phyloP scores from a whole-genome alignment of 2,113 vertebrate genomes.

The Gavia stellata region DNA sequence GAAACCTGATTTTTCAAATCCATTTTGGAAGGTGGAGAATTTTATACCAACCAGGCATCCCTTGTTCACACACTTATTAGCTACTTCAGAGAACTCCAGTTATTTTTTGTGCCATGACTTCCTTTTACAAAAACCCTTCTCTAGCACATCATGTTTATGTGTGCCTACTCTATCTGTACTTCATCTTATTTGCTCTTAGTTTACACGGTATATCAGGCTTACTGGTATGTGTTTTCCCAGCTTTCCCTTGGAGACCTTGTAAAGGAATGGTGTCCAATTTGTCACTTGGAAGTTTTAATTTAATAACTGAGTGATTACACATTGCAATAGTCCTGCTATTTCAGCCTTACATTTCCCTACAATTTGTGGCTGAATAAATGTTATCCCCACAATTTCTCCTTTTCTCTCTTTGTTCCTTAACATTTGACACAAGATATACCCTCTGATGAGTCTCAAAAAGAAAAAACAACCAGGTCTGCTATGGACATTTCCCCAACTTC shows the following conservation, averaged over 20 bases:
- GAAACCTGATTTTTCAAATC: not conserved
- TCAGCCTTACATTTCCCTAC: not conserved
- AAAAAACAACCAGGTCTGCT: not conserved
- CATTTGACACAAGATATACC: not conserved
- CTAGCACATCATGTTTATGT: not conserved
- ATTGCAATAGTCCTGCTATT: not conserved
- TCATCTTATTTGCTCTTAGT: not conserved
- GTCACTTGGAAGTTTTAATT: not conserved
- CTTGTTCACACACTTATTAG: not conserved
- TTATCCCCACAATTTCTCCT: not conserved
- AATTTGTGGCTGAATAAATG: not conserved
- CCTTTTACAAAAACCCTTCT: not conserved
- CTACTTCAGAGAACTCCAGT: not conserved
- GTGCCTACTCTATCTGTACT: not conserved
- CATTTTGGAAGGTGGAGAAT: not conserved
- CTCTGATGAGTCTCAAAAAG: not conserved
- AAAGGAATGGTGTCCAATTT: not conserved
- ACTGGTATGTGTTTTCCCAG: not conserved
- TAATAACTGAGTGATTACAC: not conserved
- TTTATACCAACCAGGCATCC: not conserved
- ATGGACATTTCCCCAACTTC: not conserved
- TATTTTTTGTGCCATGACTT: not conserved
- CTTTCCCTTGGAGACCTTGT: not conserved
- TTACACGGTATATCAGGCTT: not conserved
- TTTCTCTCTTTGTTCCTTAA: not conserved